These are phyloP conservation scores for Aphelinus certus DNA, from an alignment of 1,140 invertebrate species.

Conservation along the genomic window DNA sequence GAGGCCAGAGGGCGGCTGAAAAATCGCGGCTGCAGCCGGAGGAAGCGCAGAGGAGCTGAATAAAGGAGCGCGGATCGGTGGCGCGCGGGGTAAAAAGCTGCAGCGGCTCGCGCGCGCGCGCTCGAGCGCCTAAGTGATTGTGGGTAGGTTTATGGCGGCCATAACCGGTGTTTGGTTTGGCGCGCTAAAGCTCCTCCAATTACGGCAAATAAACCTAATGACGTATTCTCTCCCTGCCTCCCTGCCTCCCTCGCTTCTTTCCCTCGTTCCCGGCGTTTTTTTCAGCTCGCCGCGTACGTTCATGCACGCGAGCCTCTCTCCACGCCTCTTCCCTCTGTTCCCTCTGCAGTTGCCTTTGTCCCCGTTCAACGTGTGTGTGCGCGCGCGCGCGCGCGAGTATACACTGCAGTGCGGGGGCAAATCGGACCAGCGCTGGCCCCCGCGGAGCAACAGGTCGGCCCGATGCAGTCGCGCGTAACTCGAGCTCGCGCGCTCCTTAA, in stretches of 20 bases:
- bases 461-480: too few relatives aligned
- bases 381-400: too few relatives aligned
- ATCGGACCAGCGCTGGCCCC: too few relatives aligned
- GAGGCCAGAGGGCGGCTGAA: background rate
- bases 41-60: background rate
- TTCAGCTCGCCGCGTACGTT: too few relatives aligned
- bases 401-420: too few relatives aligned
- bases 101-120: slow-evolving; percentile 31
- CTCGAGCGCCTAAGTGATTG: slow-evolving; percentile 56
- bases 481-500: too few relatives aligned
- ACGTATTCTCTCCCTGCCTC: slow-evolving; percentile 35
- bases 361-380: too few relatives aligned
- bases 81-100: slow-evolving; percentile 42
- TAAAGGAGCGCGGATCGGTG: too few relatives aligned
- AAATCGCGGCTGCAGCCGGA: background rate
- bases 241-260: slow-evolving; percentile 36
- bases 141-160: slow-evolving; percentile 61
- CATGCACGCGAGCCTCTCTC: too few relatives aligned
- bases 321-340: too few relatives aligned
- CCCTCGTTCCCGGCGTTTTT: background rate
- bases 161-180: slow-evolving; percentile 63
- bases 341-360: too few relatives aligned
- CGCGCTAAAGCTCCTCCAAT: slow-evolving; percentile 58
- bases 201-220: slow-evolving; percentile 61
- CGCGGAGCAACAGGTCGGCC: too few relatives aligned